Evolutionary conservation across 1,140 invertebrate genomes (phyloP).

Genomic region (Armadillidium nasatum): DNA sequence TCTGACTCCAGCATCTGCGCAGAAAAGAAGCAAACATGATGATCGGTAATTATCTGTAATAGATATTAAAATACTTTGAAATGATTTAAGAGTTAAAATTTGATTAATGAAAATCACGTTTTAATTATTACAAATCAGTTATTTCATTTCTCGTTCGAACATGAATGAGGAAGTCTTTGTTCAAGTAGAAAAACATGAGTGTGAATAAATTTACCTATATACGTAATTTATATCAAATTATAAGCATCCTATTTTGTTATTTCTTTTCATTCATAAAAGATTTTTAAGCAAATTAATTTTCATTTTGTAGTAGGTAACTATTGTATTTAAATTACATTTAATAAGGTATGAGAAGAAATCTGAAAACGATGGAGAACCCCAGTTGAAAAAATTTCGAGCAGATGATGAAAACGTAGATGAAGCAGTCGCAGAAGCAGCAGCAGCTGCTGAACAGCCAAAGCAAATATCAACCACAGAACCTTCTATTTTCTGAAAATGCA

Average conservation of each 20-base stretch:
- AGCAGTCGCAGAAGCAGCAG: slow-evolving; percentile 67
- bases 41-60: slow-evolving; percentile 38
- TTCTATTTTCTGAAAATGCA: slow-evolving; percentile 73
- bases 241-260: no score
- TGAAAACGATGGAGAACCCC: slow-evolving; percentile 52
- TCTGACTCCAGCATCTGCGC: slow-evolving; percentile 55
- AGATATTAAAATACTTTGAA: no score
- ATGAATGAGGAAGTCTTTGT: no score
- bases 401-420: slow-evolving; percentile 53
- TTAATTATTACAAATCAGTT: no score
- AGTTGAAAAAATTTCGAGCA: slow-evolving; percentile 48
- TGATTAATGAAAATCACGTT: no score
- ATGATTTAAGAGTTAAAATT: no score
- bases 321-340: neutral
- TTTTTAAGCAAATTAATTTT: no score
- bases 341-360: slow-evolving; percentile 30
- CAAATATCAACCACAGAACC: slow-evolving; percentile 77
- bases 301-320: neutral
- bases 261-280: no score
- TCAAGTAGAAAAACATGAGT: no score
- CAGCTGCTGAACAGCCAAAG: slow-evolving; percentile 66
- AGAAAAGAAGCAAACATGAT: slow-evolving; percentile 17
- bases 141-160: no score
- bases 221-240: no score
- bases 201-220: no score